Base-by-base conservation (phyloP, 2,888 invertebrate genomes). In the Sepioteuthis lessoniana region DNA sequence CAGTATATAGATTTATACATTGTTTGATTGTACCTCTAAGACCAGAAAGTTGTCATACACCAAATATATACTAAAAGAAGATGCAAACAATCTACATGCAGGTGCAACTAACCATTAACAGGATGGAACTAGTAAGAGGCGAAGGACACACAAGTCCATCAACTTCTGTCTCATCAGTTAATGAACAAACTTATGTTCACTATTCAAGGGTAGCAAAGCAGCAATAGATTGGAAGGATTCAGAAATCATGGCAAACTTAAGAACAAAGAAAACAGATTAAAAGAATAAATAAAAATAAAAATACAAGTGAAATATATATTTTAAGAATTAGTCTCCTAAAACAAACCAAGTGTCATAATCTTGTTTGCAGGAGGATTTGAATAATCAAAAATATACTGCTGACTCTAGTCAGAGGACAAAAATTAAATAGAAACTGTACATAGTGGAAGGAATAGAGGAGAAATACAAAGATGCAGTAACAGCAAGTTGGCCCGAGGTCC, bases 31-130 rank as follows among this genome's bases (percentile, higher is more conserved):
- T 76, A 76, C 19, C n/a, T 76, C 76, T 76, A 76, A 76, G 76
- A 76, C n/a, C 76, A 76, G n/a, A 76, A 76, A 76, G 76, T 76
- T 76, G 76, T 76, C 76, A 76, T n/a, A 76, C n/a, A 76, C 76
- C 55, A 13, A 31, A n/a, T 76, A n/a, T n/a, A 60, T 16, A n/a
- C 55, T 55, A 55, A 55, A 55, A 55, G 55, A 55, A 25, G 55
- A 76, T 35, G n/a, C 76, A 76, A n/a, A 76, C n/a, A 76, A 35
- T 76, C 76, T 76, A 76, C 76, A 76, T 76, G n/a, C n/a, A 76
- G 76, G n/a, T n/a, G 76, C 76, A 76, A 76, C 76, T 76, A 76
- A 35, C 76, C 76, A 76, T 76, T 35, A 76, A 16, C 76, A 35
- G n/a, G 55, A 55, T 55, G 55, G 55, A 55, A 19, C 47, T 47